phyloP scores from a whole-genome alignment of 2,888 invertebrate genomes.

The Mesopsocus fuscifrons region DNA sequence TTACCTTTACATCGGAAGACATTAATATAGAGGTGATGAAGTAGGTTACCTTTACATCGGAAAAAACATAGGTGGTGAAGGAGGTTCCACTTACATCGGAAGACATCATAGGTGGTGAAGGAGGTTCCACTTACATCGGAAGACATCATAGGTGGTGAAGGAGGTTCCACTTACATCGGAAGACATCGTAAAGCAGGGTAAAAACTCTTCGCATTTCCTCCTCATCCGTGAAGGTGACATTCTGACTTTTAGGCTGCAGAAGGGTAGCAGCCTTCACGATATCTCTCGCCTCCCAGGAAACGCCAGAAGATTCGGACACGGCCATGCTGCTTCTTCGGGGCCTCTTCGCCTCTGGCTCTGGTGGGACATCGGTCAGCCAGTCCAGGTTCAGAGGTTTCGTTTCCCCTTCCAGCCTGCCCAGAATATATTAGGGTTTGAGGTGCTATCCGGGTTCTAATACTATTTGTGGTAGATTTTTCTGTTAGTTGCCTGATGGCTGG shows the following conservation, averaged over 20 bases:
- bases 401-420: too few relatives aligned
- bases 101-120: too few relatives aligned
- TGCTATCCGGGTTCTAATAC: too few relatives aligned
- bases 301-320: not conserved
- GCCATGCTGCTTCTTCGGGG: not conserved
- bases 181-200: conserved; percentile 52
- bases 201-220: conserved; percentile 56
- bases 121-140: conserved; percentile 38
- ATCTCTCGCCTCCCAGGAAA: conserved; percentile 18
- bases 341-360: not conserved
- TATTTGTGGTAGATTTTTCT: too few relatives aligned
- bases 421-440: too few relatives aligned
- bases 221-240: conserved; percentile 37
- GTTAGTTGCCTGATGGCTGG: too few relatives aligned
- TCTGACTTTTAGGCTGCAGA: conserved; percentile 30
- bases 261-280: conserved; percentile 37
- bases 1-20: too few relatives aligned
- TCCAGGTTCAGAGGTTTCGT: not conserved
- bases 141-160: conserved; percentile 37
- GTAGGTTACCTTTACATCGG: conserved; percentile 43
- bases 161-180: conserved; percentile 38
- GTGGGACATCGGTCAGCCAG: not conserved
- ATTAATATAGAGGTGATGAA: conserved; percentile 11
- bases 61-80: too few relatives aligned
- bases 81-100: conserved; percentile 45